These are phyloP conservation scores for Hippopotamus amphibius DNA, from an alignment of 2,113 vertebrate species.

Conservation along the genomic window DNA sequence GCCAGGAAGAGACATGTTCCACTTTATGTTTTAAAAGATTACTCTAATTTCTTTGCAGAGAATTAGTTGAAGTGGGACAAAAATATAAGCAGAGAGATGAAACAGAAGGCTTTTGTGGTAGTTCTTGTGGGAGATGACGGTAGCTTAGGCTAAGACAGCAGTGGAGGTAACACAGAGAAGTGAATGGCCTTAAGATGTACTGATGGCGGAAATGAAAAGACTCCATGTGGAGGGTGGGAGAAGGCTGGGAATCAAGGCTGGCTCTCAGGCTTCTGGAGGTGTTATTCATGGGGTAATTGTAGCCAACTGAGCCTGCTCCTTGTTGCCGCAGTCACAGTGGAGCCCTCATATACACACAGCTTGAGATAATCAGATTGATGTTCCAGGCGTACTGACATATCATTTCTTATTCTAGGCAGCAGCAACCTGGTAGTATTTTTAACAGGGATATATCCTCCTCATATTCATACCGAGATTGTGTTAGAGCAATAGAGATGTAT, in stretches of 20 bases:
- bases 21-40: conserved; percentile 22
- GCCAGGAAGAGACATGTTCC: neutral
- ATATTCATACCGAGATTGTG: conserved; percentile 60
- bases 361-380: conserved; percentile 11
- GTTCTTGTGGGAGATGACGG: neutral
- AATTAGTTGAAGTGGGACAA: neutral
- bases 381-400: conserved; percentile 21
- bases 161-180: neutral
- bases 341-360: neutral
- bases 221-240: neutral
- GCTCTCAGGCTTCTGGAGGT: neutral
- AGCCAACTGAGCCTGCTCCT: neutral
- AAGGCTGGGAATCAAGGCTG: neutral
- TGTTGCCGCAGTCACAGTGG: neutral
- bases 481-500: conserved; percentile 55
- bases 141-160: neutral
- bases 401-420: conserved; percentile 57
- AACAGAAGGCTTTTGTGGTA: neutral
- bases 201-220: neutral
- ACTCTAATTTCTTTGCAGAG: neutral
- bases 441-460: conserved; percentile 56
- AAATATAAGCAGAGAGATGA: neutral
- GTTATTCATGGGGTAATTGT: neutral
- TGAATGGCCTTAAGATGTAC: neutral
- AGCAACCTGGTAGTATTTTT: conserved; percentile 63